These are phyloP conservation scores for Ophion costatus DNA, from an alignment of 2,888 invertebrate genomes.

Conservation along the genomic window DNA sequence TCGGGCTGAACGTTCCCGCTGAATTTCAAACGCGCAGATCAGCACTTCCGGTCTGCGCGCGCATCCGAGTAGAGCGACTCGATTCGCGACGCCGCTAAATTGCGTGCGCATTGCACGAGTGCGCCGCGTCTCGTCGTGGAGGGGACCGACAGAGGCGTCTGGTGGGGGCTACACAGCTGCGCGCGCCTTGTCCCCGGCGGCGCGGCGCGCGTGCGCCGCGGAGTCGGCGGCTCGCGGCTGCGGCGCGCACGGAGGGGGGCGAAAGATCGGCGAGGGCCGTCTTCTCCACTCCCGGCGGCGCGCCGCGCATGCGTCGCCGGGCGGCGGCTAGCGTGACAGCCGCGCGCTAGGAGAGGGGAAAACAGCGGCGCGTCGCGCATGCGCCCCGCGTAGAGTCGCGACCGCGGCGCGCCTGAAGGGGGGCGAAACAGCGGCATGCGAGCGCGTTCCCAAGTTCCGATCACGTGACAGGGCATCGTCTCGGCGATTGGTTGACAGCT, in stretches of 20 bases:
- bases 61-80: not conserved
- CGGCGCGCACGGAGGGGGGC: too few relatives aligned
- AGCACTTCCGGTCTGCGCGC: not conserved
- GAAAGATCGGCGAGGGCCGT: not conserved
- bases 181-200: not conserved
- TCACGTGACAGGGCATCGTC: slow-evolving; percentile 42
- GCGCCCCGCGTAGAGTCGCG: not conserved
- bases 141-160: too few relatives aligned
- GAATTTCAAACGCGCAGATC: not conserved
- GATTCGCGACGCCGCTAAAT: too few relatives aligned
- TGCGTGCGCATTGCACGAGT: too few relatives aligned
- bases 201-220: not conserved
- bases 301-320: too few relatives aligned
- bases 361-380: not conserved
- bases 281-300: not conserved
- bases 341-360: not conserved
- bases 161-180: too few relatives aligned
- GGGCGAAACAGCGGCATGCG: slow-evolving; percentile 19
- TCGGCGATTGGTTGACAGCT: slow-evolving; percentile 55
- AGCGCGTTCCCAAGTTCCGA: slow-evolving; percentile 41
- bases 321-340: too few relatives aligned
- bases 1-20: not conserved
- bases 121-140: too few relatives aligned
- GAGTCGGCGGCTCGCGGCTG: too few relatives aligned
- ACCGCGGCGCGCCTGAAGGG: not conserved